Percentiles rank a stretch among this genome's conserved stretches.
phyloP scores from a whole-genome alignment of 2,888 invertebrate genomes.

The Drosophila kuntzei region DNA sequence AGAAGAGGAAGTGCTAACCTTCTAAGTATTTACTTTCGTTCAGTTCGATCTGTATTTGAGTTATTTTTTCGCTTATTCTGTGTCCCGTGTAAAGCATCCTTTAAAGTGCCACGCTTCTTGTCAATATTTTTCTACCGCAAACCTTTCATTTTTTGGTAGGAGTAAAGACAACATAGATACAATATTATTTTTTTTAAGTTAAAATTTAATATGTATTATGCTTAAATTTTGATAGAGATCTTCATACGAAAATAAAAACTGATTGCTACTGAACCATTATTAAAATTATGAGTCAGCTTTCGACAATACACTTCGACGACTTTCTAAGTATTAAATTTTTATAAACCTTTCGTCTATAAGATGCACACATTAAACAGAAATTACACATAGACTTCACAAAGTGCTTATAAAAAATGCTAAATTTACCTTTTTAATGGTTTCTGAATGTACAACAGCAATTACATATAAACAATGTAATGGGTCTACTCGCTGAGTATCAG shows the following conservation, averaged over 20 bases:
- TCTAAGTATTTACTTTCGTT: slow-evolving; percentile 63
- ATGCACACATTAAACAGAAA: slow-evolving; percentile 31
- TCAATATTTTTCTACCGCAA: slow-evolving; percentile 62
- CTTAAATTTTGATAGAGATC: background rate
- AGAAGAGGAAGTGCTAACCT: slow-evolving; percentile 30
- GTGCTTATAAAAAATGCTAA: slow-evolving; percentile 47
- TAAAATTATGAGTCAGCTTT: slow-evolving; percentile 14
- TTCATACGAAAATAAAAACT: background rate
- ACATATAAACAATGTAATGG: slow-evolving; percentile 7
- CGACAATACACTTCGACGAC: background rate
- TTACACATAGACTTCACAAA: slow-evolving; percentile 36
- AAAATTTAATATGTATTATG: background rate
- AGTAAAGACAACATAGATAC: background rate
- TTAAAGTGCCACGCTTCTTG: slow-evolving; percentile 58
- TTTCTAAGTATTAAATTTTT: background rate
- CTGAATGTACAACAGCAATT: slow-evolving; percentile 67
- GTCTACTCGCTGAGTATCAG: slow-evolving; percentile 19
- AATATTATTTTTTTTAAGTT: background rate
- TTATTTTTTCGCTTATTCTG: slow-evolving; percentile 38
- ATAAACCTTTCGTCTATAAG: slow-evolving; percentile 14
- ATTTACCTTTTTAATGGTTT: slow-evolving; percentile 39
- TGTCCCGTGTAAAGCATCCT: slow-evolving; percentile 48
- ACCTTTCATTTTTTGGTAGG: slow-evolving; percentile 26
- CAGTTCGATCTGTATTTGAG: slow-evolving; percentile 73
- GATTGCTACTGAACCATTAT: background rate